These are phyloP conservation scores for Abscondita cerata DNA, from an alignment of 2,888 invertebrate species.

Conservation along the genomic window DNA sequence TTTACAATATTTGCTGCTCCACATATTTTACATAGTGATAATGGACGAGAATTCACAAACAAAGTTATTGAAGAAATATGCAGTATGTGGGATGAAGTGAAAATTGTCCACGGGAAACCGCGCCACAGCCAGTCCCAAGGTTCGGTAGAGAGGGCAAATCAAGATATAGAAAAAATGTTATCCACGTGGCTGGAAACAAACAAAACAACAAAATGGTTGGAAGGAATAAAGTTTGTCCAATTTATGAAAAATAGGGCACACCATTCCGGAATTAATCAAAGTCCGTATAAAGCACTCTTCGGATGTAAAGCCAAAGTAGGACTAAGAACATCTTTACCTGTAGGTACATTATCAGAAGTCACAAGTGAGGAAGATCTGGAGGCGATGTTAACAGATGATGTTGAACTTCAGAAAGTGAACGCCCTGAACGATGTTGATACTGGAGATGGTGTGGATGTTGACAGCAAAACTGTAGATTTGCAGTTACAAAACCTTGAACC, in stretches of 20 bases:
- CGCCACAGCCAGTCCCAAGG: not conserved
- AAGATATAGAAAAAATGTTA: not conserved
- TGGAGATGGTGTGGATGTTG: not conserved
- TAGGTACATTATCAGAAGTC: not conserved
- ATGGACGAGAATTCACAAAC: constrained; percentile 29
- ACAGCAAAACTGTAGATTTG: not conserved
- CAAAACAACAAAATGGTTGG: not conserved
- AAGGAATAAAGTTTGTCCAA: constrained; percentile 50
- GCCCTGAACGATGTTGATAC: not conserved
- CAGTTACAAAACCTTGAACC: too few species aligned
- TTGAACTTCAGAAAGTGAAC: not conserved
- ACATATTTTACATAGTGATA: constrained; percentile 24
- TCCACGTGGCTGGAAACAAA: not conserved
- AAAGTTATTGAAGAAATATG: constrained; percentile 16
- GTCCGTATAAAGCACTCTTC: constrained; percentile 48
- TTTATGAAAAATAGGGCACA: constrained; percentile 54
- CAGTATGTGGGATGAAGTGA: not conserved
- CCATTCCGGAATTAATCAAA: constrained; percentile 50
- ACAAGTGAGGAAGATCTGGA: not conserved
- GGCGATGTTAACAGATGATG: not conserved
- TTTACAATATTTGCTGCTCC: constrained; percentile 29
- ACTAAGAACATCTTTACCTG: not conserved
- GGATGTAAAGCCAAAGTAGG: constrained; percentile 1
- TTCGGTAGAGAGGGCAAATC: not conserved
- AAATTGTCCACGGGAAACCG: not conserved